Conservation (phyloP, 1,140 invertebrate genomes). For the Doryteuthis pealeii region DNA sequence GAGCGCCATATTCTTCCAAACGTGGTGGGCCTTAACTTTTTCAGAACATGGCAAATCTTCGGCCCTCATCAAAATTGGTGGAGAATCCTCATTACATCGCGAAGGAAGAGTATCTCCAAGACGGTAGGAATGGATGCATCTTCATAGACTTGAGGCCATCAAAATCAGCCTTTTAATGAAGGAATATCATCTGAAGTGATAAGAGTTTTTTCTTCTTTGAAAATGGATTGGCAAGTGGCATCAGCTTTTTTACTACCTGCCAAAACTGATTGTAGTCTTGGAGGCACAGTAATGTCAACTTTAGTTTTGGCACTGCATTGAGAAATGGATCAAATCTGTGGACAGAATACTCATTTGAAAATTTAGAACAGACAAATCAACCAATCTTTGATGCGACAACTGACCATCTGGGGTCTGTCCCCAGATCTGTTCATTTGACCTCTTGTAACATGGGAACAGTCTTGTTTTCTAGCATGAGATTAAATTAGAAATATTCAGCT, state of each 20-base stretch:
- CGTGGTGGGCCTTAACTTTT: conserved; percentile 1
- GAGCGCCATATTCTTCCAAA: not conserved
- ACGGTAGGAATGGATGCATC: not conserved
- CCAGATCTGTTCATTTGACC: too few species aligned
- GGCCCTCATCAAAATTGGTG: not conserved
- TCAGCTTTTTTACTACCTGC: not conserved
- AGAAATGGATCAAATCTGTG: not conserved
- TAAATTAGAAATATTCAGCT: not conserved
- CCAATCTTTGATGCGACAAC: not conserved
- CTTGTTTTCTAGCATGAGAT: not conserved
- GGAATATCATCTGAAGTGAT: not conserved
- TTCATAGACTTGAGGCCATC: not conserved
- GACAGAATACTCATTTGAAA: not conserved
- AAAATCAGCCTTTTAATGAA: not conserved
- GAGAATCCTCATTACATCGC: not conserved
- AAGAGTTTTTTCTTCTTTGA: not conserved
- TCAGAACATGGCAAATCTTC: conserved; percentile 5
- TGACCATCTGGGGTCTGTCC: too few species aligned
- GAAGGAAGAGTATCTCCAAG: too few species aligned
- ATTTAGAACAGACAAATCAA: not conserved
- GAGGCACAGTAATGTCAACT: not conserved
- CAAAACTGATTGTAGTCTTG: not conserved
- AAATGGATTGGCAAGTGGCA: not conserved
- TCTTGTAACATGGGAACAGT: not conserved
- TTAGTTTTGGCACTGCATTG: not conserved